Evolutionary conservation across 2,888 invertebrate genomes (phyloP).

Genomic region (Lordiphosa andalusiaca): DNA sequence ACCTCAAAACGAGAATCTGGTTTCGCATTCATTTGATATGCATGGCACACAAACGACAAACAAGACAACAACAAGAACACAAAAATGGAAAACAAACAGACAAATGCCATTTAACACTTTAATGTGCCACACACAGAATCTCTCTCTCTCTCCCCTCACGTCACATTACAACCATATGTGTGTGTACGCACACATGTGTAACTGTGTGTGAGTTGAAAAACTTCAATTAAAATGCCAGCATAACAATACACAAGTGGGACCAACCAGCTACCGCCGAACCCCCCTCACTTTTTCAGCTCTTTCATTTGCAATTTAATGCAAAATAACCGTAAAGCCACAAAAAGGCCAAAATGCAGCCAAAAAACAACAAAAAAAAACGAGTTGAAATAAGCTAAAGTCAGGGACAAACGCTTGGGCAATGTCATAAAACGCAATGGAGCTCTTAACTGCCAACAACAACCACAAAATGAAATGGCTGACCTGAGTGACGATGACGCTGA

Average conservation of each 20-base stretch:
- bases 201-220: constrained; percentile 16
- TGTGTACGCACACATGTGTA: not conserved
- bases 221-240: constrained; percentile 61
- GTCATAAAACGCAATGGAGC: constrained; percentile 64
- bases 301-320: constrained; percentile 61
- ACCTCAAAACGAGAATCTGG: constrained; percentile 22
- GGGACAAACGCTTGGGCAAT: constrained; percentile 36
- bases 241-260: constrained; percentile 47
- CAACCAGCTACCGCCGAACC: not conserved
- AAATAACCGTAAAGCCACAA: constrained; percentile 61
- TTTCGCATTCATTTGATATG: constrained; percentile 46
- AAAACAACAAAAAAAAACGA: constrained; percentile 12
- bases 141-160: constrained; percentile 22
- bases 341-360: constrained; percentile 42
- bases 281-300: constrained; percentile 14
- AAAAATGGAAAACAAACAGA: constrained; percentile 27
- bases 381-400: constrained; percentile 18
- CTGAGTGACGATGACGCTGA: constrained; percentile 56
- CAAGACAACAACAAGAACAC: constrained; percentile 11
- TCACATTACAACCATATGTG: constrained; percentile 5
- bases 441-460: constrained; percentile 43
- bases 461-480: constrained; percentile 34
- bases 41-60: constrained; percentile 29
- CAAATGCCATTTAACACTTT: constrained; percentile 55
- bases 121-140: constrained; percentile 34